These are phyloP conservation scores for Tapera naevia DNA, from an alignment of 2,797 vertebrate species.

Conservation along the genomic window DNA sequence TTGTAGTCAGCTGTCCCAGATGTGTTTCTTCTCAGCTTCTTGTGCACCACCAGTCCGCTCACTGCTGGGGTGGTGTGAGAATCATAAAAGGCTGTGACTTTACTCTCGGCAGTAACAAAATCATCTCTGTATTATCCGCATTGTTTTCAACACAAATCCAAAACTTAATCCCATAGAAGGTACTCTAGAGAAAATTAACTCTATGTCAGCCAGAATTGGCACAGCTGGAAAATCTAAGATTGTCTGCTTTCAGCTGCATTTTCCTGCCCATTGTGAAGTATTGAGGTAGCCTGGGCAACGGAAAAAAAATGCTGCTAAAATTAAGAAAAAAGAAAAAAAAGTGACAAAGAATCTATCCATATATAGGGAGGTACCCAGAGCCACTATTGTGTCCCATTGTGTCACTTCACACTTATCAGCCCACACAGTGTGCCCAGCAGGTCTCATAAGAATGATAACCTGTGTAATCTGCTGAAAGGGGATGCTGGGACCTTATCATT, in stretches of 20 bases:
- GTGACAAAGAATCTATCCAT: background rate
- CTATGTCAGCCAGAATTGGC: background rate
- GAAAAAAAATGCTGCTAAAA: background rate
- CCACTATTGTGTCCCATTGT: background rate
- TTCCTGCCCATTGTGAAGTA: background rate
- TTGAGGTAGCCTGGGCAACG: background rate
- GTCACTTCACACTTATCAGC: background rate
- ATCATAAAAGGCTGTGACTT: background rate
- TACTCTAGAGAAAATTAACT: background rate
- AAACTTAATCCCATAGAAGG: background rate
- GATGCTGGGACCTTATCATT: background rate
- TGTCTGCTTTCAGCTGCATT: background rate
- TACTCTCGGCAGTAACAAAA: background rate
- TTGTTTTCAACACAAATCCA: background rate
- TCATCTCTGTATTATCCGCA: background rate
- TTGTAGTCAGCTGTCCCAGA: no score
- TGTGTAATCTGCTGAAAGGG: background rate
- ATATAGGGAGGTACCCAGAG: background rate
- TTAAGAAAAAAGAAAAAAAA: background rate
- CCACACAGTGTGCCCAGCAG: background rate
- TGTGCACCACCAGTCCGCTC: background rate
- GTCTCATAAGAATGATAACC: background rate
- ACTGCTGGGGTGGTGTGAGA: no score
- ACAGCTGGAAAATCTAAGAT: background rate
- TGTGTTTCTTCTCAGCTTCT: background rate